These are phyloP conservation scores for Myiozetetes cayanensis DNA, from an alignment of 2,113 vertebrate genomes.

Conservation along the genomic window DNA sequence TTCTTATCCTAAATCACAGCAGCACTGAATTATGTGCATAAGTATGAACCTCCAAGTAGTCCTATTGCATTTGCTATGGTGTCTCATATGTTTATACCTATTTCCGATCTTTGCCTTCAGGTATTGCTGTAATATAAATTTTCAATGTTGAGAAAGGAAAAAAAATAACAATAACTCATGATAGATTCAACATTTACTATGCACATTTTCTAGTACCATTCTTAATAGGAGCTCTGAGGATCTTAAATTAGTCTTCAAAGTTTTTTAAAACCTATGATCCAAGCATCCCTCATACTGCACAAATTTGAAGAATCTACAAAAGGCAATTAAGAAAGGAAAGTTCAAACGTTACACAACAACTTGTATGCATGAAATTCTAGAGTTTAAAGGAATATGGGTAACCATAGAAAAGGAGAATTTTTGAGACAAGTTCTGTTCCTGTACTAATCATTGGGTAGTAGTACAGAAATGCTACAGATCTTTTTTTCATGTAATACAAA, in stretches of 20 bases:
- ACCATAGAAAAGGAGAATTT: background rate
- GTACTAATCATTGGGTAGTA: background rate
- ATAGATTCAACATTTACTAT: background rate
- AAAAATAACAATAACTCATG: background rate
- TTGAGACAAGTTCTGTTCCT: background rate
- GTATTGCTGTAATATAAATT: background rate
- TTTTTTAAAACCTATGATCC: background rate
- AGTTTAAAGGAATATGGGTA: background rate
- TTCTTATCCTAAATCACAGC: background rate
- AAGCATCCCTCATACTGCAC: background rate
- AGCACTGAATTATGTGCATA: background rate
- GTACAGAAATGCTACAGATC: background rate
- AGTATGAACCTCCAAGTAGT: background rate
- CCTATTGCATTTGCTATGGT: background rate
- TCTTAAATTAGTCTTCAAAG: background rate
- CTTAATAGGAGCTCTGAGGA: background rate
- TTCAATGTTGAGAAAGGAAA: background rate
- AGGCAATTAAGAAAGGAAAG: background rate
- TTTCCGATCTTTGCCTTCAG: background rate
- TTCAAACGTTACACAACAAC: background rate
- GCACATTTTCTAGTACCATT: background rate
- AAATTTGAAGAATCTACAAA: background rate
- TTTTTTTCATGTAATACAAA: background rate
- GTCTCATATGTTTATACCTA: background rate
- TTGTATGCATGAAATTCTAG: background rate